Conservation (phyloP, 2,888 invertebrate species). For the Melangyna quadrimaculata region DNA sequence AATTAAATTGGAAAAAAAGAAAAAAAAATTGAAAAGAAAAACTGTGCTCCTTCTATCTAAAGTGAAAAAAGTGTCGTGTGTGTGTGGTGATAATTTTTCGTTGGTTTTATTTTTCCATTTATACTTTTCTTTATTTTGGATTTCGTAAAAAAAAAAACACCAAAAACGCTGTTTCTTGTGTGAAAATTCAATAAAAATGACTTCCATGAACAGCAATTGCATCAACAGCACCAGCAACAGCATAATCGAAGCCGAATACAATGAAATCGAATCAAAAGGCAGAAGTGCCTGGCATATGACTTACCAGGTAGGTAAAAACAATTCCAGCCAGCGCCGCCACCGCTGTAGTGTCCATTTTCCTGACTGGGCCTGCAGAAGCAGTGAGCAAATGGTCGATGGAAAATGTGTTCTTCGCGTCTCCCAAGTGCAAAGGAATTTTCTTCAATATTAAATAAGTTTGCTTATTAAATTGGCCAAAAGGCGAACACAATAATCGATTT, state of each 20-base stretch:
- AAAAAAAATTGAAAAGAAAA: constrained; percentile 43
- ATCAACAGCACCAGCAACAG: constrained; percentile 56
- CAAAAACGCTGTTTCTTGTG: constrained; percentile 2
- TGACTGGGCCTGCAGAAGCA: not conserved
- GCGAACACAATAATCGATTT: constrained; percentile 22
- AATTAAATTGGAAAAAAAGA: constrained; percentile 20
- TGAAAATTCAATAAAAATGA: constrained; percentile 50
- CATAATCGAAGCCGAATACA: constrained; percentile 88
- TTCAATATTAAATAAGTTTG: not conserved
- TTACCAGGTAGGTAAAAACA: constrained; percentile 85
- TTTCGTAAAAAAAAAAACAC: constrained; percentile 35
- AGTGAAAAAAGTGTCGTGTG: constrained; percentile 31
- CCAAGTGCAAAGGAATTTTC: constrained; percentile 13
- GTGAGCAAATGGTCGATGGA: not conserved
- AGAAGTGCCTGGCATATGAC: constrained; percentile 87
- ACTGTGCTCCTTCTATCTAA: not conserved
- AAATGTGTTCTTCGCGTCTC: not conserved
- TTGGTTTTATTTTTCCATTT: constrained; percentile 11
- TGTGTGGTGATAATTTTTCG: not conserved
- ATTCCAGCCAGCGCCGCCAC: not conserved
- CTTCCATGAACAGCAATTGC: constrained; percentile 59
- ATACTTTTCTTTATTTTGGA: not conserved
- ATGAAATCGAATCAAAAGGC: constrained; percentile 83
- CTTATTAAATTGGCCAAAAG: not conserved
- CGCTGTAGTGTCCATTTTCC: constrained; percentile 5